Percentiles rank a stretch among this genome's conserved stretches.
Evolutionary conservation across 2,797 vertebrate species (phyloP).

Genomic region (Iguana delicatissima): DNA sequence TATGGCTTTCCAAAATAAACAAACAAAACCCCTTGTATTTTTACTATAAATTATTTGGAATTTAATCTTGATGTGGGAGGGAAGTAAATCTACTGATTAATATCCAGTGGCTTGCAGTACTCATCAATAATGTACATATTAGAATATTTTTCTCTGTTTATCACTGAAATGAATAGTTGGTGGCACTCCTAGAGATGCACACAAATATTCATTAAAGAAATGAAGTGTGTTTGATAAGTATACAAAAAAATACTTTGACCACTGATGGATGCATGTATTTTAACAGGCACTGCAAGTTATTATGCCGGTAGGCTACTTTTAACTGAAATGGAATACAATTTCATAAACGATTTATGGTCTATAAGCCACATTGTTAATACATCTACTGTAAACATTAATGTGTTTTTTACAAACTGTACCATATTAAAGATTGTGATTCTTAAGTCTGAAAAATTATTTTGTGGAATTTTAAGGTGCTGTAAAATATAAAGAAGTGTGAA

Average conservation of each 20-base stretch:
- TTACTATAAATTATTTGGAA: conserved; percentile 80
- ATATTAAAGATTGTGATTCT: conserved; percentile 67
- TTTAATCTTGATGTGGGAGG: conserved; percentile 61
- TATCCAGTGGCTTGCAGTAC: conserved; percentile 31
- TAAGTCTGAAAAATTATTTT: conserved; percentile 31
- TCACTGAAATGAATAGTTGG: conserved; percentile 51
- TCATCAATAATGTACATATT: conserved; percentile 42
- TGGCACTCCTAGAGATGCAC: conserved; percentile 46
- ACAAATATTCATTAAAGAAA: conserved; percentile 65
- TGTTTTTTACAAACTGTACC: conserved; percentile 64
- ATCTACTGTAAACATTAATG: conserved; percentile 59
- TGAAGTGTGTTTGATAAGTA: conserved; percentile 77
- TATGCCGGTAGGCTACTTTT: conserved; percentile 41
- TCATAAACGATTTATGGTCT: conserved; percentile 47
- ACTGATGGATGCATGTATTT: conserved; percentile 63
- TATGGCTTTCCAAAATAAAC: conserved; percentile 76
- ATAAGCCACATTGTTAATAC: conserved; percentile 55
- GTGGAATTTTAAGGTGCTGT: conserved; percentile 15
- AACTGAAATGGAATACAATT: conserved; percentile 44
- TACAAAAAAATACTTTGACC: conserved; percentile 76
- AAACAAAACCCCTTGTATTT: conserved; percentile 72
- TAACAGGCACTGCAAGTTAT: conserved; percentile 28
- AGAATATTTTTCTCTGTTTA: neutral
- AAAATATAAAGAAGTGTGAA: neutral
- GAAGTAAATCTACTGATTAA: conserved; percentile 49